Evolutionary conservation across 2,113 vertebrate genomes (phyloP), one percentile per base, ranked within the genome.

Genomic region (Atherinomorus stipes): DNA sequence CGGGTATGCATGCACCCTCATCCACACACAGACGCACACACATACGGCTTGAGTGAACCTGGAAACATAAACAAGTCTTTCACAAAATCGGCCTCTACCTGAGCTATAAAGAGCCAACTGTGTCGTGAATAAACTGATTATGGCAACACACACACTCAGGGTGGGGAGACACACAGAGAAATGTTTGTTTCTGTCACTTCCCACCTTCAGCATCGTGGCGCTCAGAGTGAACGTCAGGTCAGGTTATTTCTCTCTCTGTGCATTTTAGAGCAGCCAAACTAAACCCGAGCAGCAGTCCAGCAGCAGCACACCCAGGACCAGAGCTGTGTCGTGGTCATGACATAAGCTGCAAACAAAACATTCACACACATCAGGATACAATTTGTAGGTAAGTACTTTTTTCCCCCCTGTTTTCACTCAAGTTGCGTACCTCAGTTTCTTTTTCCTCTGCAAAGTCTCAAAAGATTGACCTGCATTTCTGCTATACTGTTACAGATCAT

Each of bases 11-110:
- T 78, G 22, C 22, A 28, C 63, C 23, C 59, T 16, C 66, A 71
- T 65, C 54, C 72, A 71, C 62, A 76, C 61, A 77, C 51, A 73
- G 54, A 67, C 62, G 44, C 68, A 71, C 62, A 76, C 61, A 77
- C 52, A 73, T 28, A 26, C 40, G 6, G 53, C 57, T 40, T 78
- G 81, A 80, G 81, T 86, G 85, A 85, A 86, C 60, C 67, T 90
- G 82, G 74, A 91, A 90, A 89, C 81, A 93, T 90, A 93, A 85
- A 79, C 81, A 87, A 68, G 80, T 85, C 92, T 91, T 93, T 93
- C 92, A 93, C 90, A 80, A 83, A 84, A 85, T 86, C 81, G 73
- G 83, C 83, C 83, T 87, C 82, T 87, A 92, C 92, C 85, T 93
- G 90, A 75, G 83, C 68, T 76, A 92, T 92, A 92, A 92, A 90